These are phyloP conservation scores for Petrocephalus schoutedeni DNA, from an alignment of 2,797 vertebrate genomes.

Conservation along the genomic window DNA sequence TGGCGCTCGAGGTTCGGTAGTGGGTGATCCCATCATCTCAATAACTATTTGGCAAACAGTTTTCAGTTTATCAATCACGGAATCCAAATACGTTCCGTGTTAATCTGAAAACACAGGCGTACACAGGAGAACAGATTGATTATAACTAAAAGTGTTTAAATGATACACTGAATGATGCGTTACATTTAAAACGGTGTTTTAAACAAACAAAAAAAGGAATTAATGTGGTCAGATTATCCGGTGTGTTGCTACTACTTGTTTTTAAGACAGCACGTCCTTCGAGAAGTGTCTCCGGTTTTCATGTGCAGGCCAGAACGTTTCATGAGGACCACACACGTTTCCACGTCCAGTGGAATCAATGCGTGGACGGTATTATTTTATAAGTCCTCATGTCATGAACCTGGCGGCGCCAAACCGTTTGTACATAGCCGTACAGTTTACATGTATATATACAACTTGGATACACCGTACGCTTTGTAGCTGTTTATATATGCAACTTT, in stretches of 20 bases:
- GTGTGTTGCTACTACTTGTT: slow-evolving; percentile 1
- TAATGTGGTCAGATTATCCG: background rate
- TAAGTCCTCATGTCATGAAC: background rate
- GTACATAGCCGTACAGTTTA: slow-evolving; percentile 22
- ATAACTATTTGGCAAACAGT: slow-evolving; percentile 17
- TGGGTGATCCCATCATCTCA: background rate
- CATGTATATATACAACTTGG: slow-evolving; percentile 20
- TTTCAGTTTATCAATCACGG: slow-evolving; percentile 7
- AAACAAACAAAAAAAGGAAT: background rate
- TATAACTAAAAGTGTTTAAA: slow-evolving; percentile 12
- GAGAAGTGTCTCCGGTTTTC: background rate
- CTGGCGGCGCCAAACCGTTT: slow-evolving; percentile 1
- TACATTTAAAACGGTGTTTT: background rate
- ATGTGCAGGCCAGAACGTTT: background rate
- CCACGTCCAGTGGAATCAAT: slow-evolving; percentile 13
- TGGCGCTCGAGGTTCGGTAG: background rate
- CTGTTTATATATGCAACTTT: slow-evolving; percentile 20
- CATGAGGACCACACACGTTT: background rate
- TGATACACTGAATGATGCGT: background rate
- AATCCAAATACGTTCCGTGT: background rate
- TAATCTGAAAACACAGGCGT: background rate
- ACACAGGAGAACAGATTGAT: background rate
- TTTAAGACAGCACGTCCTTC: background rate
- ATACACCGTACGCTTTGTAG: slow-evolving; percentile 1
- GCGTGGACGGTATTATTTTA: background rate